phyloP scores from a whole-genome alignment of 2,888 invertebrate genomes.

The Drosophila anceps region DNA sequence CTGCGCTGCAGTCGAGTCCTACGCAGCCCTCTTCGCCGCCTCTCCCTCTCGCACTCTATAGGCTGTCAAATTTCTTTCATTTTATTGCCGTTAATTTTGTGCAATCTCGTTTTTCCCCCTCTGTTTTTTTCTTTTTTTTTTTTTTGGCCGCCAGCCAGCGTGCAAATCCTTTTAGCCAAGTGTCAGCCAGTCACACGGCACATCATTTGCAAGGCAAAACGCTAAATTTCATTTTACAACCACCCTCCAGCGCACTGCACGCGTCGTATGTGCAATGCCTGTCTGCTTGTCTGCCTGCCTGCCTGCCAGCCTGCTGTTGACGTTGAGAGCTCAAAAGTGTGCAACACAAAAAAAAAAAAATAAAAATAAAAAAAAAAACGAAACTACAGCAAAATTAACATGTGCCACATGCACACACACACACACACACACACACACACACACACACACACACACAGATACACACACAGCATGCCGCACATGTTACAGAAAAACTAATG shows the following conservation, averaged over 20 bases:
- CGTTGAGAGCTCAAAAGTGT: slow-evolving; percentile 23
- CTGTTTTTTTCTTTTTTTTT: slow-evolving; percentile 18
- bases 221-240: slow-evolving; percentile 77
- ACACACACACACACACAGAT: slow-evolving; percentile 58
- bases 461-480: slow-evolving; percentile 29
- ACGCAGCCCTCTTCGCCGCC: too few relatives aligned
- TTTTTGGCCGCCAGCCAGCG: slow-evolving; percentile 58
- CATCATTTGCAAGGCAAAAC: slow-evolving; percentile 81
- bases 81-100: slow-evolving; percentile 74
- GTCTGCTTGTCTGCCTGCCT: slow-evolving; percentile 21
- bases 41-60: slow-evolving; percentile 3
- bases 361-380: slow-evolving; percentile 10
- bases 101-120: slow-evolving; percentile 33
- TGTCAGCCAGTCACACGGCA: slow-evolving; percentile 62
- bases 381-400: slow-evolving; percentile 39
- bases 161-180: slow-evolving; percentile 75
- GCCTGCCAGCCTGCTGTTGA: slow-evolving; percentile 42
- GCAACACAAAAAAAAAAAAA: slow-evolving; percentile 13
- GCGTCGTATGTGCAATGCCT: slow-evolving; percentile 50
- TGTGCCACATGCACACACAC: slow-evolving; percentile 65
- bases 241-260: slow-evolving; percentile 16
- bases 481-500: slow-evolving; percentile 76
- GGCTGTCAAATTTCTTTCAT: slow-evolving; percentile 63
- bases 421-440: slow-evolving; percentile 43
- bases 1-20: slow-evolving; percentile 2